Conservation (phyloP, 1,140 invertebrate genomes). For the Sycobia sp. region DNA sequence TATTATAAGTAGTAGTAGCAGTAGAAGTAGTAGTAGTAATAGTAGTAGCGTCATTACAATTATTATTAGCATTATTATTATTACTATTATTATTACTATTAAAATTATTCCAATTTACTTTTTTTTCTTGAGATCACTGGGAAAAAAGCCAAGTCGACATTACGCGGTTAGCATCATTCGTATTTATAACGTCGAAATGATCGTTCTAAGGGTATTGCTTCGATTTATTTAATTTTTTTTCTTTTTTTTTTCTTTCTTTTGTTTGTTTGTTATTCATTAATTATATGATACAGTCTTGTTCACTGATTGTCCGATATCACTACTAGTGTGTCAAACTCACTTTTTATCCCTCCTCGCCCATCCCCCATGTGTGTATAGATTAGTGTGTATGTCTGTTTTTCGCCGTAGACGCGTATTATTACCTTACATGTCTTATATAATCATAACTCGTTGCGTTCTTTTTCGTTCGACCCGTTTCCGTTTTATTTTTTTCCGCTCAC, state of each 20-base stretch:
- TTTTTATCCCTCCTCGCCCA: neutral
- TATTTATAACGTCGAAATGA: conserved; percentile 13
- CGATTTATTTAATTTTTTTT: conserved; percentile 30
- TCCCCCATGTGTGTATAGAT: neutral
- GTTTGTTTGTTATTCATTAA: conserved; percentile 19
- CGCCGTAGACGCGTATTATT: no score
- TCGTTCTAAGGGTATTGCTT: conserved; percentile 53
- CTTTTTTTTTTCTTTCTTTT: neutral
- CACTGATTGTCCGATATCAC: conserved; percentile 64
- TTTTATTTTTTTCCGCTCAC: neutral
- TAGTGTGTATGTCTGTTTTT: no score
- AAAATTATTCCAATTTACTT: no score
- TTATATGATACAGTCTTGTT: conserved; percentile 62
- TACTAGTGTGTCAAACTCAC: conserved; percentile 40
- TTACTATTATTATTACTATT: no score
- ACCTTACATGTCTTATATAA: no score
- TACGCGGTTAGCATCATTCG: conserved; percentile 1
- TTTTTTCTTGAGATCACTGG: conserved; percentile 23
- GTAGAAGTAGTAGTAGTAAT: no score
- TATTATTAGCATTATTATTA: no score
- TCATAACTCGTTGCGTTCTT: no score
- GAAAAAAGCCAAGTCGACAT: conserved; percentile 18
- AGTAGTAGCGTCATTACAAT: no score
- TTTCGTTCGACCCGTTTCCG: neutral
- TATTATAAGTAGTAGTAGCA: no score